Conservation (phyloP, 2,113 vertebrate genomes). For the Erythrolamprus reginae region DNA sequence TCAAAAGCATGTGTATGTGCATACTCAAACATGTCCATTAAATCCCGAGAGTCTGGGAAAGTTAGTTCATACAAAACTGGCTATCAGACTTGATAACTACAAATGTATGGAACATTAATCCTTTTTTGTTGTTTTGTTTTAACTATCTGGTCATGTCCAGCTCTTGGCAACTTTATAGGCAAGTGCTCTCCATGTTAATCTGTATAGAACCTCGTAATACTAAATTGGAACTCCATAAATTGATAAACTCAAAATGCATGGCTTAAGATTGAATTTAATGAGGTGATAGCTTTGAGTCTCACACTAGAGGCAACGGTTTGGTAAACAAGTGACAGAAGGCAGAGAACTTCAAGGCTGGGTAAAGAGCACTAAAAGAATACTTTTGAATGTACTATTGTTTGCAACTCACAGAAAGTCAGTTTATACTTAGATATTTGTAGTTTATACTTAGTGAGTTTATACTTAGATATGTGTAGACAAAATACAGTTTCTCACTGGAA, state of each 20-base stretch:
- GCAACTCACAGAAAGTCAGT: background rate
- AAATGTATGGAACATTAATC: background rate
- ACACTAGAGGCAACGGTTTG: background rate
- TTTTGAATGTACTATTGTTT: background rate
- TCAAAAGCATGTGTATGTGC: background rate
- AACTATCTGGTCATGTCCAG: background rate
- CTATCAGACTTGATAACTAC: background rate
- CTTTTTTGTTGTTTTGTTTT: background rate
- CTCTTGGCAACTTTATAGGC: background rate
- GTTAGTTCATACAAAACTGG: background rate
- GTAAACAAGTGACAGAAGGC: background rate
- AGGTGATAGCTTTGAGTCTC: background rate
- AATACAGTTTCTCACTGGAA: background rate
- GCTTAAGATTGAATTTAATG: background rate
- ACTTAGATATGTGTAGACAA: too few relatives aligned
- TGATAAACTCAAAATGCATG: background rate
- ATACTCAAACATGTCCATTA: background rate
- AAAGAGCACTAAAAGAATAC: background rate
- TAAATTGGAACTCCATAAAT: background rate
- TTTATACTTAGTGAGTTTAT: background rate
- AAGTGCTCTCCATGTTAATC: background rate
- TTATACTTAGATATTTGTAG: too few relatives aligned
- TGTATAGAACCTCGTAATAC: background rate
- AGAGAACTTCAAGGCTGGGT: background rate
- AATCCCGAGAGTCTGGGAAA: background rate